Conservation (phyloP, 53 echinoderm and acorn worm genomes). For the Paracentrotus lividus region DNA sequence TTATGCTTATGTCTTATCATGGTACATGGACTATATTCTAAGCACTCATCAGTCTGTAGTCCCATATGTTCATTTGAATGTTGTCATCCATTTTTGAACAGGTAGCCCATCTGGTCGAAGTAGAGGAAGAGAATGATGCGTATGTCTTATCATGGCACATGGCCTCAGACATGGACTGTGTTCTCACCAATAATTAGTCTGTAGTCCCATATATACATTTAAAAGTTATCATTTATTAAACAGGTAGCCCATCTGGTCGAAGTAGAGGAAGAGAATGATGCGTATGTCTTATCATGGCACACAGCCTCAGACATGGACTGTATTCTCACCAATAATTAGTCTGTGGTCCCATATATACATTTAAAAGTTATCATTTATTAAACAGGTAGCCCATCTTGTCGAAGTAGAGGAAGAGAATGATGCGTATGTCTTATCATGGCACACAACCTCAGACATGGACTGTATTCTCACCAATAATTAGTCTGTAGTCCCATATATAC, state of each 20-base stretch:
- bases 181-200: slow-evolving; percentile 73
- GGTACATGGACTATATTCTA: too few species aligned
- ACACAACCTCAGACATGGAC: slow-evolving; percentile 90
- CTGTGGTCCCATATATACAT: too few species aligned
- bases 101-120: slow-evolving; percentile 86
- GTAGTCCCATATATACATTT: too few species aligned
- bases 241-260: slow-evolving; percentile 88
- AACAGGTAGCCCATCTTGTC: slow-evolving; percentile 84
- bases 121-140: slow-evolving; percentile 86
- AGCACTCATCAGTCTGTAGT: too few species aligned
- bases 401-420: slow-evolving; percentile 85
- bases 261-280: slow-evolving; percentile 84
- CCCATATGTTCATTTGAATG: background rate
- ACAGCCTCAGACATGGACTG: slow-evolving; percentile 90
- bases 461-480: background rate
- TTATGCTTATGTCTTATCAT: background rate
- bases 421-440: slow-evolving; percentile 92
- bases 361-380: background rate
- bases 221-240: background rate
- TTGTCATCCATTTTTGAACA: slow-evolving; percentile 15
- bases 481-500: background rate
- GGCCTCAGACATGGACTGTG: slow-evolving; percentile 92
- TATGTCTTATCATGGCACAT: slow-evolving; percentile 93
- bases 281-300: slow-evolving; percentile 92
- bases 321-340: too few species aligned